Conservation (phyloP, 2,888 invertebrate species). For the Atrina japonica region DNA sequence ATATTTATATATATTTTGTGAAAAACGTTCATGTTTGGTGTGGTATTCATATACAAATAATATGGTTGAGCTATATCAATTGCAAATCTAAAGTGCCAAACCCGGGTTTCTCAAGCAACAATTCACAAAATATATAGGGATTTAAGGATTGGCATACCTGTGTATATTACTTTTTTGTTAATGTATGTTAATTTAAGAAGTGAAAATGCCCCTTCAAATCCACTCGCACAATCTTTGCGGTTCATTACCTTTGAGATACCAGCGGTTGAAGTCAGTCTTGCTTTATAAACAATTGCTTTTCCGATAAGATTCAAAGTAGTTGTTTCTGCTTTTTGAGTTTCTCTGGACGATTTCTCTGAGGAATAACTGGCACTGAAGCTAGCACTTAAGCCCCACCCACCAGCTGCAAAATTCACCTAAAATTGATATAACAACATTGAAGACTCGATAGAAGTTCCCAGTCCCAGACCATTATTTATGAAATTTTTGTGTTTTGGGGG, state of each 20-base stretch:
- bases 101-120: too few relatives aligned
- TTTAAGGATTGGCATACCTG: too few relatives aligned
- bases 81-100: too few relatives aligned
- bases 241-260: constrained; percentile 32
- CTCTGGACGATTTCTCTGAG: constrained; percentile 17
- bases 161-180: too few relatives aligned
- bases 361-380: constrained; percentile 35
- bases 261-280: constrained; percentile 18
- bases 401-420: constrained; percentile 24
- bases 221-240: too few relatives aligned
- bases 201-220: neutral
- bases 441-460: neutral
- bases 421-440: neutral
- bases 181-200: too few relatives aligned
- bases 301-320: constrained; percentile 22
- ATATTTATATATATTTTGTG: neutral
- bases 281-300: constrained; percentile 19
- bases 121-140: too few relatives aligned
- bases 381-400: constrained; percentile 23
- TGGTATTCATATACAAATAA: too few relatives aligned
- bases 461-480: too few relatives aligned
- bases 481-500: too few relatives aligned
- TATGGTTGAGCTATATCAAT: neutral
- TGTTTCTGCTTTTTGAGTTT: constrained; percentile 29
- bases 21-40: too few relatives aligned